phyloP scores from a whole-genome alignment of 1,140 invertebrate genomes.

The Bombus impatiens region DNA sequence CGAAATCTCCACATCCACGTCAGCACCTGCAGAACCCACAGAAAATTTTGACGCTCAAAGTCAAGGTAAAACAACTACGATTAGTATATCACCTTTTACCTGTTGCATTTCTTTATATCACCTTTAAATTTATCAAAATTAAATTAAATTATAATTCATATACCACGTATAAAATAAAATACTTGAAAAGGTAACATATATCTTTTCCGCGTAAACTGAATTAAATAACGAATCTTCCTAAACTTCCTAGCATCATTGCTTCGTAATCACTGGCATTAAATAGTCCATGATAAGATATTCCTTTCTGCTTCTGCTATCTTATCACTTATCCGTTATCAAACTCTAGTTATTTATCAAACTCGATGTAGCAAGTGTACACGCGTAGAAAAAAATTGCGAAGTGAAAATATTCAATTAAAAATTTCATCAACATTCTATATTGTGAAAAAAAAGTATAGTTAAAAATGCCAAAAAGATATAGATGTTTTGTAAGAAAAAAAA shows the following conservation, averaged over 20 bases:
- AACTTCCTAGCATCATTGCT: neutral
- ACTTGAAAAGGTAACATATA: neutral
- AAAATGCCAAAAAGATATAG: constrained; percentile 73
- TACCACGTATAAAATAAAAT: neutral
- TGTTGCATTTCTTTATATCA: neutral
- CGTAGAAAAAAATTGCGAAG: neutral
- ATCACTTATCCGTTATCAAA: constrained; percentile 63
- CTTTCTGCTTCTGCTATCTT: constrained; percentile 64
- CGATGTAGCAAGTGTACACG: neutral
- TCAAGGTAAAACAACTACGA: constrained; percentile 72
- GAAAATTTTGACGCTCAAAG: constrained; percentile 78
- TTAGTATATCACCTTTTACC: neutral
- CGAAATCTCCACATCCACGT: constrained; percentile 61
- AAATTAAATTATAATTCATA: neutral
- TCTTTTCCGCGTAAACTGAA: neutral
- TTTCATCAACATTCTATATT: neutral
- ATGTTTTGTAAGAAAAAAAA: constrained; percentile 70
- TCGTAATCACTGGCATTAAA: constrained; percentile 34
- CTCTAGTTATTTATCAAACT: constrained; percentile 42
- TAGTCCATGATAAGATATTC: constrained; percentile 73
- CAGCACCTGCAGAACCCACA: constrained; percentile 68
- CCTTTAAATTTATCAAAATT: constrained; percentile 7
- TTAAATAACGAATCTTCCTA: neutral
- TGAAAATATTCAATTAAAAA: neutral
- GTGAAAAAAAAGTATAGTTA: neutral